Percentiles rank a stretch among this genome's conserved stretches.
Evolutionary conservation across 2,113 vertebrate genomes (phyloP).

Genomic region (Garra rufa): DNA sequence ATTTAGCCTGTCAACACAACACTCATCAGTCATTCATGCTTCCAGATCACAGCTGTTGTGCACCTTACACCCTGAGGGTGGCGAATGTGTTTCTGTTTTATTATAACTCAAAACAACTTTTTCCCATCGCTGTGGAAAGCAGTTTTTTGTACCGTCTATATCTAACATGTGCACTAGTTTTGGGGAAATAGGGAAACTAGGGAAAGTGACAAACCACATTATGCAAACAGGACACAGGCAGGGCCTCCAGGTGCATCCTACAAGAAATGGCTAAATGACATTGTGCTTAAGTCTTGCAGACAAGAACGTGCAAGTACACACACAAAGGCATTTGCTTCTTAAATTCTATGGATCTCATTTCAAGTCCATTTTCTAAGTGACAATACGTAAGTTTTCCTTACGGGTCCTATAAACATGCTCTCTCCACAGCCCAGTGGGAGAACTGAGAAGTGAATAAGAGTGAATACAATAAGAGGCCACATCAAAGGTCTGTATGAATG

Average conservation of each 20-base stretch:
- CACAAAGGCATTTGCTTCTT: slow-evolving; percentile 22
- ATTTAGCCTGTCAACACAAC: neutral
- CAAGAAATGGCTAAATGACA: slow-evolving; percentile 18
- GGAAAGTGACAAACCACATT: slow-evolving; percentile 1
- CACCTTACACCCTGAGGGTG: slow-evolving; percentile 11
- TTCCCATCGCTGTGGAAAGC: neutral
- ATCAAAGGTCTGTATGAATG: slow-evolving; percentile 55
- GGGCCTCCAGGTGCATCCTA: slow-evolving; percentile 45
- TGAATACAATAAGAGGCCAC: slow-evolving; percentile 57
- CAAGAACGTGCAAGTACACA: slow-evolving; percentile 35
- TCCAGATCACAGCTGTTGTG: slow-evolving; percentile 5
- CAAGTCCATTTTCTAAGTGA: slow-evolving; percentile 38
- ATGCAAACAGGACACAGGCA: slow-evolving; percentile 21
- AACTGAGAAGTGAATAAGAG: slow-evolving; percentile 52
- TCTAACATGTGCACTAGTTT: neutral
- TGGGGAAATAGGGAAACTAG: neutral
- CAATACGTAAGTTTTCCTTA: slow-evolving; percentile 40
- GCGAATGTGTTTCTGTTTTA: neutral
- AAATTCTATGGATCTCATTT: slow-evolving; percentile 47
- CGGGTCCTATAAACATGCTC: slow-evolving; percentile 53
- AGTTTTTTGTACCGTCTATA: neutral
- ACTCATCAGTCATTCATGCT: neutral
- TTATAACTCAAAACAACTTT: neutral
- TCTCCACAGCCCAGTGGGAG: slow-evolving; percentile 43
- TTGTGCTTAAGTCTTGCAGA: neutral